phyloP scores from a whole-genome alignment of 2,888 invertebrate genomes.

The Podotricha telesiphe region DNA sequence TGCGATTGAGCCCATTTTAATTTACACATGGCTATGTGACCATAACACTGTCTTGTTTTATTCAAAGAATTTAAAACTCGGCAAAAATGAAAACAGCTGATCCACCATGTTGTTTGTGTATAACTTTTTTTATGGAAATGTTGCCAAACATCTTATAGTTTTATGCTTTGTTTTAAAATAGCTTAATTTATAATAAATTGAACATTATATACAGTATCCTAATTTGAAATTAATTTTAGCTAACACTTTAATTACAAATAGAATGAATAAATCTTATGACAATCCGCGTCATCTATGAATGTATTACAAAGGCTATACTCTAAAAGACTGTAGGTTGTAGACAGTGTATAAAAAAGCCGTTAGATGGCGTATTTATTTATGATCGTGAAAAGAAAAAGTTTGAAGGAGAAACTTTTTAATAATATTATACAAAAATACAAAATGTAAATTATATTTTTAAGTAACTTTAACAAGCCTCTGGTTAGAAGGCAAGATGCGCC shows the following conservation, averaged over 20 bases:
- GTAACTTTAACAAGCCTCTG: too few relatives aligned
- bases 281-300: background rate
- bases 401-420: too few relatives aligned
- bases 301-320: background rate
- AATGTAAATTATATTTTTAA: too few relatives aligned
- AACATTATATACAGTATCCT: background rate
- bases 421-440: too few relatives aligned
- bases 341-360: background rate
- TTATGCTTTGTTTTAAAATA: background rate
- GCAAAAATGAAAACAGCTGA: constrained; percentile 84
- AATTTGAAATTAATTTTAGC: background rate
- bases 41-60: constrained; percentile 77
- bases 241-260: background rate
- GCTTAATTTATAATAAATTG: background rate
- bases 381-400: too few relatives aligned
- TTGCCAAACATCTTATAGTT: constrained; percentile 34
- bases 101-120: constrained; percentile 85
- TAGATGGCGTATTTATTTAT: background rate
- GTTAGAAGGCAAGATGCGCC: too few relatives aligned
- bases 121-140: constrained; percentile 61
- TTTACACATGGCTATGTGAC: constrained; percentile 83
- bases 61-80: constrained; percentile 68
- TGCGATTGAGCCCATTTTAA: constrained; percentile 95
- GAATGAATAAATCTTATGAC: background rate
- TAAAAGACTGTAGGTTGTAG: too few relatives aligned